phyloP scores from a whole-genome alignment of 30 jellyfish, hydroid and myxozoan genomes.

The Morbakka virulenta region DNA sequence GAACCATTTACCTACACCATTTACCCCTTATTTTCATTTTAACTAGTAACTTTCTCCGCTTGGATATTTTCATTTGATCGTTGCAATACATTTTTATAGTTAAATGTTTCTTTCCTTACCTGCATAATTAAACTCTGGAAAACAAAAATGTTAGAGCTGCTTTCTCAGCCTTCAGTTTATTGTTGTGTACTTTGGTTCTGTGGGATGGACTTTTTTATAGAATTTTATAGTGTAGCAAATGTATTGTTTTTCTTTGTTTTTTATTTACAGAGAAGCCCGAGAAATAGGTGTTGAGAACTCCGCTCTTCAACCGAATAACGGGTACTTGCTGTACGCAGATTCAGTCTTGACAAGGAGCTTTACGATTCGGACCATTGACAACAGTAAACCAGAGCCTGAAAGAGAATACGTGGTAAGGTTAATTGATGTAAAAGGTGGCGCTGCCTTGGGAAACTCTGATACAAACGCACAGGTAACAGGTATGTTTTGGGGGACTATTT shows the following conservation, averaged over 20 bases:
- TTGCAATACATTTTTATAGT: too few relatives aligned
- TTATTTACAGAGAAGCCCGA: slow-evolving; percentile 28
- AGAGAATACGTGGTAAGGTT: slow-evolving; percentile 23
- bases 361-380: slow-evolving; percentile 43
- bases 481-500: not conserved
- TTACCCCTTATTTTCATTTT: too few relatives aligned
- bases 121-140: too few relatives aligned
- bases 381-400: slow-evolving; percentile 57
- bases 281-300: slow-evolving; percentile 8
- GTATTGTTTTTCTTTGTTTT: not conserved
- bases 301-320: slow-evolving; percentile 46
- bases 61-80: too few relatives aligned
- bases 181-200: too few relatives aligned
- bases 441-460: slow-evolving; percentile 19
- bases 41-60: too few relatives aligned
- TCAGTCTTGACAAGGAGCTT: slow-evolving; percentile 24
- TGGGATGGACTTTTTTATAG: not conserved
- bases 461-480: slow-evolving; percentile 38
- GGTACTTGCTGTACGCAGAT: slow-evolving; percentile 35
- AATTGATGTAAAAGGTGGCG: slow-evolving; percentile 54
- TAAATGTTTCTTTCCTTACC: too few relatives aligned
- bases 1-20: too few relatives aligned
- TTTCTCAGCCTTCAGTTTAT: too few relatives aligned
- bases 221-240: not conserved
- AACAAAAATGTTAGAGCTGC: too few relatives aligned